Base-by-base conservation (phyloP, 2,113 vertebrate species). In the Narcine bancroftii region DNA sequence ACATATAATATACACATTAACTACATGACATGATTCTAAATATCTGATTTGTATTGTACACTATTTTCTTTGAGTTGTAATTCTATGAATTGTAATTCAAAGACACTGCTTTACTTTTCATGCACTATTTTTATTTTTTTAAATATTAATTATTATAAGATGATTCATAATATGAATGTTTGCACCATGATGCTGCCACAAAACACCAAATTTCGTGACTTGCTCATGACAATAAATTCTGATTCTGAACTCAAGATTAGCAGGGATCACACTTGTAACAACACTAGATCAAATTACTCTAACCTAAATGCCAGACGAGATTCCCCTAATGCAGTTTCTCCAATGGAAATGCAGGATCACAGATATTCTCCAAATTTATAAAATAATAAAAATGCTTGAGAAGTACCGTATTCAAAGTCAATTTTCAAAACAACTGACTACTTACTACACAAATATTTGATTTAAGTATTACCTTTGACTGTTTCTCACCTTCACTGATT, bases 401-500 rank as follows among this genome's bases (percentile, higher is more conserved):
- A 42, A 45, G 26, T 24, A 89, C 21, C 42, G 33, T 33, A 21
- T 45, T 47, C 63, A 91, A 42, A 45, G 26, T 33, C 65, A 15
- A 91, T 69, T 91, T 47, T 69, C 47, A 91, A 91, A 53, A n/a
- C 0, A 91, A 69, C 39, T 33, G 60, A 21, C 10, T 89, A 91
- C 63, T 91, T 89, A 91, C 63, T 91, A 91, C 33, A 91, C 13
- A 91, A 91, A 91, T 91, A 69, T 39, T 33, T 42, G 89, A 45
- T 91, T 47, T 65, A 60, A 36, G 81, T 91, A 94, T 95, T 94
- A 95, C 94, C 94, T 95, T 93, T 93, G 77, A 93, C 94, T 92
- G 94, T 94, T 93, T 95, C 96, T 96, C 96, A 96, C 95, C 96
- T 97, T 94, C 95, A 93, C 94, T 94, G 93, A 95, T 94, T 94